Evolutionary conservation across 2,888 invertebrate species (phyloP).

Genomic region (Tetranychus truncatus): DNA sequence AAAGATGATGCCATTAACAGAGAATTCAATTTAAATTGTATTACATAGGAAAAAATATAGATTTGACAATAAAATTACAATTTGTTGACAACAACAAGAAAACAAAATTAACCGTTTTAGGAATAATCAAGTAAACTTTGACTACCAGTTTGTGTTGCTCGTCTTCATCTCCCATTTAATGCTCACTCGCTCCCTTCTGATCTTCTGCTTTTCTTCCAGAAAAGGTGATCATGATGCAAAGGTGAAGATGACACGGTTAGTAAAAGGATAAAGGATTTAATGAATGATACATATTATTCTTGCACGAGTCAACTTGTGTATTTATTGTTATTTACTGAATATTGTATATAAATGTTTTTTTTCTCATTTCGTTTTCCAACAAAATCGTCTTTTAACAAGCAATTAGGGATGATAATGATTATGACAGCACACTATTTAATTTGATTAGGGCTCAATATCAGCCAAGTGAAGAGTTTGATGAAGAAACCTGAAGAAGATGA

Average conservation of each 20-base stretch:
- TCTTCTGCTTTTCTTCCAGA: background rate
- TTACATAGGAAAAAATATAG: too few species aligned
- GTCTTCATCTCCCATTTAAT: background rate
- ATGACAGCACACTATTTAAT: background rate
- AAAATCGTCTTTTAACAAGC: background rate
- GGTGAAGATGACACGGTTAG: background rate
- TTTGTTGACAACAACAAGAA: background rate
- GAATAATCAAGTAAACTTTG: background rate
- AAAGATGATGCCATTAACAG: too few species aligned
- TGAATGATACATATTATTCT: background rate
- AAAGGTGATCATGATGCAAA: background rate
- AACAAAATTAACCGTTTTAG: background rate
- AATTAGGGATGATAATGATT: background rate
- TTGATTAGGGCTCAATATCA: background rate
- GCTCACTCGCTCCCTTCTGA: background rate
- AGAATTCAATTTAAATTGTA: too few species aligned
- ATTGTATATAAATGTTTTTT: background rate
- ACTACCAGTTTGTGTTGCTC: background rate
- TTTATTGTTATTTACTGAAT: background rate
- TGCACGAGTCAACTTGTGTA: background rate
- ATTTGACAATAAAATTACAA: too few species aligned
- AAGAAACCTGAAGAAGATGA: background rate
- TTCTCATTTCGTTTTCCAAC: background rate
- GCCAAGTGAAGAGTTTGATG: background rate
- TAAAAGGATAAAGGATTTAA: background rate